Evolutionary conservation across 2,797 vertebrate genomes (phyloP), one percentile per base, ranked within the genome.

Genomic region (Emydoidea blandingii): DNA sequence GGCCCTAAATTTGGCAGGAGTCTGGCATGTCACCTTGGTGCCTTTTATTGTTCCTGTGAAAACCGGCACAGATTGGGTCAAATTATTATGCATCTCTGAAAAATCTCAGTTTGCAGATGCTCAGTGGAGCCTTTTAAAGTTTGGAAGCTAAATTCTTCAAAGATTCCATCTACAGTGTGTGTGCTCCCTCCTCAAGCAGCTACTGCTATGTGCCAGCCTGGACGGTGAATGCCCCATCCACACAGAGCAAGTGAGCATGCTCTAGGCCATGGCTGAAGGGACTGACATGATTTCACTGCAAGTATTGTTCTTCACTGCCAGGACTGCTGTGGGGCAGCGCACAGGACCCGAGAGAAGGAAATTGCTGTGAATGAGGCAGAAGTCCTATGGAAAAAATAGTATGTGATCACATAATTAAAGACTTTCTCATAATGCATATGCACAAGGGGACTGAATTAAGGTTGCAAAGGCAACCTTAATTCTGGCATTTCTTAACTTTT

Each of bases 111-210:
- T 86, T 49, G 2, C 41, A 37, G 1, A 1, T 56, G 59, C 25
- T 7, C 29, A 80, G 1, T 1, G 54, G 34, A 95, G n/a, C 72
- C 72, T 65, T 65, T 65, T 65, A 65, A 34, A 34, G 34, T 65
- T 79, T 83, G 74, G 5, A 68, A 87, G 21, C 11, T 88, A 79
- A 68, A 16, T n/a, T 1, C 1, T 56, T 15, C 27, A 21, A 76
- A 81, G 29, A 8, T 59, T 89, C 31, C 10, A 3, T 89, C 91
- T 25, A 49, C 1, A 12, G 47, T 23, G 49, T 91, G 31, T 18
- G 34, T 49, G 74, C 65, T 81, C 74, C 3, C 4, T 10, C 1
- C 37, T 3, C 12, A 0, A 19, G 34, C 59, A 16, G 34, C 68
- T 93, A 94, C 23, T 87, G 12, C 27, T 76, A 1, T 86, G 57